A percentile compares a stretch with the other conserved stretches of the same genome.
Evolutionary conservation across 1,140 invertebrate genomes (phyloP).

Genomic region (Ostrea denselamellosa): DNA sequence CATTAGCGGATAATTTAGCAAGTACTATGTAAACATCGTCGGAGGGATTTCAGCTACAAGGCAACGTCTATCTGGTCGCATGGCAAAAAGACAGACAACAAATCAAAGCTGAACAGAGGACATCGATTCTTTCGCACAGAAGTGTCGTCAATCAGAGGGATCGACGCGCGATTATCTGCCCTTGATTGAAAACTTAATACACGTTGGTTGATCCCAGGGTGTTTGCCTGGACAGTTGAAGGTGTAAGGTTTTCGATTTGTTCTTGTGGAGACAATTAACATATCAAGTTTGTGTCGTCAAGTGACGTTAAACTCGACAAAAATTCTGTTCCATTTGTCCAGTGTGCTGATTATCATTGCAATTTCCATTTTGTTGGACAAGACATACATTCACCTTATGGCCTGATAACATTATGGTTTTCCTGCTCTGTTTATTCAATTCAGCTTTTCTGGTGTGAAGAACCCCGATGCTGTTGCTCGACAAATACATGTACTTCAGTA

Average conservation of each 20-base stretch:
- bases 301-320: conserved; percentile 37
- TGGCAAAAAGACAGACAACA: background rate
- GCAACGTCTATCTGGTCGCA: background rate
- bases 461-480: no score
- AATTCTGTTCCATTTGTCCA: conserved; percentile 33
- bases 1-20: conserved; percentile 35
- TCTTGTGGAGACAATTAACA: conserved; percentile 38
- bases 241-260: conserved; percentile 21
- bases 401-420: background rate
- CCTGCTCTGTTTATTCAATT: background rate
- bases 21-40: conserved; percentile 21
- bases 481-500: no score
- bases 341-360: conserved; percentile 20
- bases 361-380: conserved; percentile 22
- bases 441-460: background rate
- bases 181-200: conserved; percentile 30
- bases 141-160: conserved; percentile 16
- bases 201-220: background rate
- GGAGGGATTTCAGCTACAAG: conserved; percentile 14
- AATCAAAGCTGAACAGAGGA: background rate
- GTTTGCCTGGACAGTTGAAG: conserved; percentile 31
- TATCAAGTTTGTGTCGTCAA: conserved; percentile 39
- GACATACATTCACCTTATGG: background rate
- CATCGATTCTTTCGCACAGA: background rate
- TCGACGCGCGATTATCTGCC: conserved; percentile 20